phyloP scores from a whole-genome alignment of 1,140 invertebrate genomes.

The Bombus balteatus region DNA sequence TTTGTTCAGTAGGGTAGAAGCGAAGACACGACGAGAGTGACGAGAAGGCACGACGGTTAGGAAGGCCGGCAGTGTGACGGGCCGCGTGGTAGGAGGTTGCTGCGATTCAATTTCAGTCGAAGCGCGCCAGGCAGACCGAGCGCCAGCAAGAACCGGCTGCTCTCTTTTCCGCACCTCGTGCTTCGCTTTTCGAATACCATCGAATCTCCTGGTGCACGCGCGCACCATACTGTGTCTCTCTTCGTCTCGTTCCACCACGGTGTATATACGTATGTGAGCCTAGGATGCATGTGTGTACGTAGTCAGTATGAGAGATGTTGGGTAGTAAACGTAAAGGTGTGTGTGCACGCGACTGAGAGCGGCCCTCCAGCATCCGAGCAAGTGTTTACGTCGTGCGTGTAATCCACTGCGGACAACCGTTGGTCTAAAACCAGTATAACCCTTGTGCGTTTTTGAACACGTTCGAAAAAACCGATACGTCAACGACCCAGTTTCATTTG shows the following conservation, averaged over 20 bases:
- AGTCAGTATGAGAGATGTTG: neutral
- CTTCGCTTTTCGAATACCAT: conserved; percentile 44
- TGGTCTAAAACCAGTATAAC: conserved; percentile 13
- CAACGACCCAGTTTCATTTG: neutral
- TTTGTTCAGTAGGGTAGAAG: neutral
- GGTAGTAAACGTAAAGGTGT: conserved; percentile 5
- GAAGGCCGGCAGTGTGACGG: conserved; percentile 56
- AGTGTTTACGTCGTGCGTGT: conserved; percentile 64
- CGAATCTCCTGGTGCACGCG: neutral
- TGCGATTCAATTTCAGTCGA: conserved; percentile 78
- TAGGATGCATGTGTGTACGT: neutral
- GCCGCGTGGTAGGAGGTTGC: conserved; percentile 67
- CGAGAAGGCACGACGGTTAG: conserved; percentile 49
- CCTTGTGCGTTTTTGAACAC: neutral
- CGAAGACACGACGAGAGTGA: conserved; percentile 18
- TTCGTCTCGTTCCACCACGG: conserved; percentile 5
- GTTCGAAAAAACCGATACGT: conserved; percentile 14
- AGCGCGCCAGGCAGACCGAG: conserved; percentile 76
- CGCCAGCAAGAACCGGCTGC: conserved; percentile 53
- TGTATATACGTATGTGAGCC: neutral
- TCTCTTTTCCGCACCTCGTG: conserved; percentile 50
- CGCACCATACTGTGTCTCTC: neutral
- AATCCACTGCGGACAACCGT: conserved; percentile 32
- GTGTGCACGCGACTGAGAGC: conserved; percentile 17
- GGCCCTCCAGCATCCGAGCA: conserved; percentile 36